A percentile compares a stretch with the other conserved stretches of the same genome.
Conservation (phyloP, 2,797 vertebrate genomes). For the Diplodus puntazzo region DNA sequence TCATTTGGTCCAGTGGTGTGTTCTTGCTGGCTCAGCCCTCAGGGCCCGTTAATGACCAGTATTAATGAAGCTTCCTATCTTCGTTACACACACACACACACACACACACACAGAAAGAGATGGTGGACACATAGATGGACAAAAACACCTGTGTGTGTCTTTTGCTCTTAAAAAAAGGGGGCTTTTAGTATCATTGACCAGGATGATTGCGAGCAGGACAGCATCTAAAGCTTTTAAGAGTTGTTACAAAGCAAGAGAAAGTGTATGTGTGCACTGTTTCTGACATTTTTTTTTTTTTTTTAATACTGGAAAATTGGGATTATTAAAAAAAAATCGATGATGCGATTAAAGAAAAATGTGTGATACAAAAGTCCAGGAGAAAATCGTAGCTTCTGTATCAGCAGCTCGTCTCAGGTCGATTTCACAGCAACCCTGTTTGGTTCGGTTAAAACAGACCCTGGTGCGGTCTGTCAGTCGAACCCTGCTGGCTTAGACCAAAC, state of each 20-base stretch:
- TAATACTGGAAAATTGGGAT: not conserved
- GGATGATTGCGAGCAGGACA: not conserved
- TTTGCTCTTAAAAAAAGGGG: not conserved
- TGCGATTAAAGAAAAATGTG: no score
- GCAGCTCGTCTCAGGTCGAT: no score
- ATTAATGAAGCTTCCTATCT: constrained; percentile 60
- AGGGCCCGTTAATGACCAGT: constrained; percentile 54
- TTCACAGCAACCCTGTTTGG: no score
- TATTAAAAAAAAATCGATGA: not conserved
- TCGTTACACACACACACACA: constrained; percentile 36
- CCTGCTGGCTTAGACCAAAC: no score
- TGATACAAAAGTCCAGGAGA: not conserved
- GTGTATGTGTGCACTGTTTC: not conserved
- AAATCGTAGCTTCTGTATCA: no score
- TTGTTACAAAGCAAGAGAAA: not conserved
- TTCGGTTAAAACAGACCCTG: no score
- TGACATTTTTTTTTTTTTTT: not conserved
- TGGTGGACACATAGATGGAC: constrained; percentile 2
- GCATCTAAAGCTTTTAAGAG: not conserved
- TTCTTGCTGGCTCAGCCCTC: constrained; percentile 59
- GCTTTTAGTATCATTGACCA: not conserved
- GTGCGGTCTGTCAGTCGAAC: no score
- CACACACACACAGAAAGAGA: not conserved
- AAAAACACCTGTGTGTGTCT: not conserved
- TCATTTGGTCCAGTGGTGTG: constrained; percentile 50